Percentiles rank a stretch among this genome's conserved stretches.
phyloP scores from a whole-genome alignment of 2,113 vertebrate species.

The Lethenteron reissneri region DNA sequence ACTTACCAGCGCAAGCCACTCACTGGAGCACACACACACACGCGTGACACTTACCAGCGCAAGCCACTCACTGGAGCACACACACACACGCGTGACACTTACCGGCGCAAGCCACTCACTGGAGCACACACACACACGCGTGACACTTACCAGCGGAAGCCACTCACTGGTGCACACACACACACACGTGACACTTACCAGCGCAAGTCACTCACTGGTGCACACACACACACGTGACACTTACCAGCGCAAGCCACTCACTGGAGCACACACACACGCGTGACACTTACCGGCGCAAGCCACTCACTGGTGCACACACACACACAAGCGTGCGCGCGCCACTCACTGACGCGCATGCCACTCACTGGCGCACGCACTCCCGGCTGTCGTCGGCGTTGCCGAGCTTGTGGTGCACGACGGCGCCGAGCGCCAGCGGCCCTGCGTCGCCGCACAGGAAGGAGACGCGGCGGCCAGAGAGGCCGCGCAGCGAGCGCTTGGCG shows the following conservation, averaged over 20 bases:
- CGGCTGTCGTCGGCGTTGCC: conserved; percentile 42
- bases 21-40: too few species aligned
- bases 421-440: conserved; percentile 62
- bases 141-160: too few species aligned
- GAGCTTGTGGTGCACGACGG: conserved; percentile 62
- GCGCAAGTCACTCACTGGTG: too few species aligned
- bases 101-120: conserved; percentile 24
- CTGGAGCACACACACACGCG: too few species aligned
- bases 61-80: conserved; percentile 37
- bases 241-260: too few species aligned
- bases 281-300: too few species aligned
- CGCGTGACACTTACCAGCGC: too few species aligned
- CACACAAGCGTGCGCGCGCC: too few species aligned
- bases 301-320: too few species aligned
- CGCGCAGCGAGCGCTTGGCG: conserved; percentile 60
- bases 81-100: conserved; percentile 16
- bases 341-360: not conserved
- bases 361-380: conserved; percentile 61
- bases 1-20: too few species aligned
- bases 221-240: too few species aligned
- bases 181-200: conserved; percentile 11
- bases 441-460: conserved; percentile 88
- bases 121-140: conserved; percentile 29
- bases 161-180: conserved; percentile 50
- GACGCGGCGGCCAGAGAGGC: conserved; percentile 56